Evolutionary conservation across 2,113 vertebrate species (phyloP).

Genomic region (Corynorhinus townsendii): DNA sequence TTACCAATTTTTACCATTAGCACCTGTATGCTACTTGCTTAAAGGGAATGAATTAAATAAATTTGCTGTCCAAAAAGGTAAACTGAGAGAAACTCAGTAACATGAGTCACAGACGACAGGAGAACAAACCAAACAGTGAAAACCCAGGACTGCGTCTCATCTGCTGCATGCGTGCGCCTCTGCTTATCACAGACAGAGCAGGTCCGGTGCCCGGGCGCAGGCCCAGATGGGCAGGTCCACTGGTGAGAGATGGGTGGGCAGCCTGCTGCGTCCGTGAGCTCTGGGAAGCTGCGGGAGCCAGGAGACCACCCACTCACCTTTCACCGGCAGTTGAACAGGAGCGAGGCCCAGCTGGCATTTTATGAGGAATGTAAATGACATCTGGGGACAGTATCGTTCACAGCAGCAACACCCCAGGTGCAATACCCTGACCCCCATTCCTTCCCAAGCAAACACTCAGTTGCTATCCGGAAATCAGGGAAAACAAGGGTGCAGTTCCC

Average conservation of each 20-base stretch:
- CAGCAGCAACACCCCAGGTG: not conserved
- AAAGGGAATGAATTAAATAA: not conserved
- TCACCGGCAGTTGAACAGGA: not conserved
- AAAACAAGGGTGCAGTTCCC: not conserved
- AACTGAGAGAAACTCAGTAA: not conserved
- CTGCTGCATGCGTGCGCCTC: not conserved
- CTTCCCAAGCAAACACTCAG: not conserved
- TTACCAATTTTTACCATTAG: not conserved
- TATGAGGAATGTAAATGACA: not conserved
- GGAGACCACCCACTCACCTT: not conserved
- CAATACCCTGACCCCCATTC: fast-evolving
- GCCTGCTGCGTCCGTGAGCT: not conserved
- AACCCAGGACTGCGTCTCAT: fast-evolving
- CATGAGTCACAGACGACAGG: not conserved
- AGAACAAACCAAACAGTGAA: not conserved
- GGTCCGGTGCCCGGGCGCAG: not conserved
- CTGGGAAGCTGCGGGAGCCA: too few relatives aligned
- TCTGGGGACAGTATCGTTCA: fast-evolving
- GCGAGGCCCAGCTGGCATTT: not conserved
- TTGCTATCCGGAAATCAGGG: not conserved
- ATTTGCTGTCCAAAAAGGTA: not conserved
- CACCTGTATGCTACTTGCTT: not conserved
- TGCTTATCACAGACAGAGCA: too few relatives aligned
- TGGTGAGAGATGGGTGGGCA: not conserved
- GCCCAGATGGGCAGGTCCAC: not conserved